Evolutionary conservation across 2,113 vertebrate species (phyloP).

Genomic region (Oreotragus oreotragus): DNA sequence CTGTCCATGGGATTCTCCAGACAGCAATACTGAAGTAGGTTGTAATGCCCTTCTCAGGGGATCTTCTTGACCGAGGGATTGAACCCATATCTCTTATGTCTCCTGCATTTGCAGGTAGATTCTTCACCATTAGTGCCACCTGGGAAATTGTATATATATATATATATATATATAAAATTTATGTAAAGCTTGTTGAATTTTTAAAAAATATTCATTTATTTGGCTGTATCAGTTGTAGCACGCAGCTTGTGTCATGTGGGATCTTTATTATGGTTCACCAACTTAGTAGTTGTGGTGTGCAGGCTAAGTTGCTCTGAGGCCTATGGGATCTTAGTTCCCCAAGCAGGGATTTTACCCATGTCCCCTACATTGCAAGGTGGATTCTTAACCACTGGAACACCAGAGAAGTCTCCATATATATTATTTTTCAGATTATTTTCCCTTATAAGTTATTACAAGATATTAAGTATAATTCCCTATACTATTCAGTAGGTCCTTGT

Average conservation of each 20-base stretch:
- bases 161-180: not conserved
- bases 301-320: not conserved
- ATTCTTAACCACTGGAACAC: not conserved
- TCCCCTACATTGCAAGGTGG: not conserved
- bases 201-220: not conserved
- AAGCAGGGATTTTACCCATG: not conserved
- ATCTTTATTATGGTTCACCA: not conserved
- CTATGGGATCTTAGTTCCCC: not conserved
- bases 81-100: not conserved
- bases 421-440: not conserved
- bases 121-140: not conserved
- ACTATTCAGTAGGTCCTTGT: not conserved
- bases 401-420: not conserved
- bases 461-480: not conserved
- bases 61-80: not conserved
- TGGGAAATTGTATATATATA: not conserved
- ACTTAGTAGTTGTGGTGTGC: not conserved
- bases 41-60: not conserved
- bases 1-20: not conserved
- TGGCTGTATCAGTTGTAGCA: not conserved
- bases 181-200: not conserved
- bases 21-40: not conserved
- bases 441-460: not conserved
- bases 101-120: not conserved
- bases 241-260: not conserved